Evolutionary conservation across 2,888 invertebrate genomes (phyloP).

Genomic region (Rhimphoctona megacephalus): DNA sequence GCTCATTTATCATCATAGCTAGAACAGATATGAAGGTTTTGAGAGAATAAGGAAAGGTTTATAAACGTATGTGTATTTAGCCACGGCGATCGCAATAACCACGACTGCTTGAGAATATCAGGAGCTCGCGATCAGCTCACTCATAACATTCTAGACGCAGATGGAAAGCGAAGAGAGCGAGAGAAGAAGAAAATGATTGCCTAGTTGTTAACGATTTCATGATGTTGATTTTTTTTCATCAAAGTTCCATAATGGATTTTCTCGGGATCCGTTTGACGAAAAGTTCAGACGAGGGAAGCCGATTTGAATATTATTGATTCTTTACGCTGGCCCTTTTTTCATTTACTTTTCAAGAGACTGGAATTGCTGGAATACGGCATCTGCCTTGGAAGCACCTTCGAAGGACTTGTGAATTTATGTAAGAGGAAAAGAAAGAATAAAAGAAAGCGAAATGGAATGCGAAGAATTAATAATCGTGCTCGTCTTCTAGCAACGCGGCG

Average conservation of each 20-base stretch:
- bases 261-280: neutral
- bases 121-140: neutral
- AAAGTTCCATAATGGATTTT: constrained; percentile 21
- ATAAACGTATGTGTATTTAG: constrained; percentile 31
- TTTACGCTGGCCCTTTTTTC: neutral
- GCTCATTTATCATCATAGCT: constrained; percentile 22
- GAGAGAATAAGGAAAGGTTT: constrained; percentile 1
- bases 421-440: neutral
- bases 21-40: constrained; percentile 7
- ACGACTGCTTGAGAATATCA: neutral
- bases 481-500: constrained; percentile 28
- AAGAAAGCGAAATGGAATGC: constrained; percentile 22
- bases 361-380: constrained; percentile 5
- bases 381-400: neutral
- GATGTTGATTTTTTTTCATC: no score
- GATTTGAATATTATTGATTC: constrained; percentile 42
- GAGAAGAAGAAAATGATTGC: no score
- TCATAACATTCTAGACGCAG: neutral
- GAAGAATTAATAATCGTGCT: constrained; percentile 63
- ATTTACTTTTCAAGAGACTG: constrained; percentile 19
- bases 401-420: constrained; percentile 34
- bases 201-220: no score
- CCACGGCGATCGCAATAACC: constrained; percentile 19
- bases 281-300: neutral
- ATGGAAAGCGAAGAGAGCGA: no score